Conservation (phyloP, 1,140 invertebrate species). For the Lepidurus arcticus region DNA sequence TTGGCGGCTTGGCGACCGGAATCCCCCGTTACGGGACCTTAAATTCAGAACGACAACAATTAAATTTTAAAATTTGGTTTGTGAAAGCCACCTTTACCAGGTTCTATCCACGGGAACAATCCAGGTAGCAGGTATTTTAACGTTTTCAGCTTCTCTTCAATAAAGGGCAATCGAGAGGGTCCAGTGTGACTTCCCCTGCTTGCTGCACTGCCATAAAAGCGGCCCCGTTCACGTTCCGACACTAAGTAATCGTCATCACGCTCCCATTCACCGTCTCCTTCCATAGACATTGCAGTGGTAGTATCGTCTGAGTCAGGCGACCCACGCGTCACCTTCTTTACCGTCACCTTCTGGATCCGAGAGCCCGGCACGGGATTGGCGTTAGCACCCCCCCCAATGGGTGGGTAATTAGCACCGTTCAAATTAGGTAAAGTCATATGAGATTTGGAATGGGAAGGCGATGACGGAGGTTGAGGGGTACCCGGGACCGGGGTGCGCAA, state of each 20-base stretch:
- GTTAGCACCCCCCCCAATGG: not conserved
- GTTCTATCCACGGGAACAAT: constrained; percentile 80
- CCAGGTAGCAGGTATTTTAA: constrained; percentile 75
- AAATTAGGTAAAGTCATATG: constrained; percentile 16
- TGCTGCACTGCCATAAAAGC: constrained; percentile 8
- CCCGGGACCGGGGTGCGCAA: constrained; percentile 68
- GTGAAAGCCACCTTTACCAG: constrained; percentile 36
- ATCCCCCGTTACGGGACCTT: constrained; percentile 72
- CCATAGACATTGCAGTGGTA: constrained; percentile 25
- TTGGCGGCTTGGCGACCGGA: constrained; percentile 78
- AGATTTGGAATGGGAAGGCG: constrained; percentile 23
- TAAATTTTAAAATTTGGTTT: not conserved
- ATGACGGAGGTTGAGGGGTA: constrained; percentile 36
- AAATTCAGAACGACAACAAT: not conserved
- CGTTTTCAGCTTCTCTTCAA: constrained; percentile 49
- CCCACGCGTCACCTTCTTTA: constrained; percentile 26
- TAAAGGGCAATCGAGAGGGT: constrained; percentile 10
- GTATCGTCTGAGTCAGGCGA: constrained; percentile 27
- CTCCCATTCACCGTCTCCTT: constrained; percentile 2
- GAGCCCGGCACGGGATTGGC: not conserved
- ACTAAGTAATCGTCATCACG: constrained; percentile 25
- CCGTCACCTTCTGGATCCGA: constrained; percentile 19
- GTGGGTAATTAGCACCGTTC: not conserved
- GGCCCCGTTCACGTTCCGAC: constrained; percentile 22
- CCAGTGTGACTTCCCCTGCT: not conserved